Conservation (phyloP, 2,888 invertebrate species). For the Eilema depressum region DNA sequence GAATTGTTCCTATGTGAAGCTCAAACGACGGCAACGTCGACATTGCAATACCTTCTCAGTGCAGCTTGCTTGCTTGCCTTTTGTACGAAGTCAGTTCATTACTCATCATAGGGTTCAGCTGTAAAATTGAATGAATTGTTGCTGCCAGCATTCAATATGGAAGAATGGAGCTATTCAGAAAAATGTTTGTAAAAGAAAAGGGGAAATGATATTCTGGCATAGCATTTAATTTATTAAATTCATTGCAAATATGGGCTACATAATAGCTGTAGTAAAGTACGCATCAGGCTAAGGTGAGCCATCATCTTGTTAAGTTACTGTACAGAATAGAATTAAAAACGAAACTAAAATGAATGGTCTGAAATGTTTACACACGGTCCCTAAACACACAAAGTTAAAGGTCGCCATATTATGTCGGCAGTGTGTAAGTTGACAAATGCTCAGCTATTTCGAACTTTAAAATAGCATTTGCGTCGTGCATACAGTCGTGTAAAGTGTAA, state of each 20-base stretch:
- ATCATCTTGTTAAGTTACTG: neutral
- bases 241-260: too few species aligned
- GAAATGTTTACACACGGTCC: neutral
- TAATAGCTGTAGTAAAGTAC: too few species aligned
- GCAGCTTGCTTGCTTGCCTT: too few species aligned
- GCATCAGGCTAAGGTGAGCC: neutral
- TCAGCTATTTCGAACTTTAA: slow-evolving; percentile 9
- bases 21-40: too few species aligned
- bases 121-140: neutral
- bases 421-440: neutral
- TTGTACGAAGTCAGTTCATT: too few species aligned
- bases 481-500: neutral
- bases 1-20: too few species aligned
- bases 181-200: neutral
- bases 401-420: neutral
- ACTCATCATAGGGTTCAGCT: neutral
- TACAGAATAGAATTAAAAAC: neutral
- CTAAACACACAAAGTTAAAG: neutral
- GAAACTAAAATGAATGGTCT: neutral
- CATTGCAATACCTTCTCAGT: too few species aligned
- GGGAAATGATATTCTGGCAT: neutral
- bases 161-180: neutral
- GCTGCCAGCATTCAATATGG: neutral
- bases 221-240: too few species aligned
- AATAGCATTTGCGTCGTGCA: slow-evolving; percentile 12